Evolutionary conservation across 2,113 vertebrate species (phyloP), one percentile per base, ranked within the genome.

Genomic region (Bubalus kerabau): DNA sequence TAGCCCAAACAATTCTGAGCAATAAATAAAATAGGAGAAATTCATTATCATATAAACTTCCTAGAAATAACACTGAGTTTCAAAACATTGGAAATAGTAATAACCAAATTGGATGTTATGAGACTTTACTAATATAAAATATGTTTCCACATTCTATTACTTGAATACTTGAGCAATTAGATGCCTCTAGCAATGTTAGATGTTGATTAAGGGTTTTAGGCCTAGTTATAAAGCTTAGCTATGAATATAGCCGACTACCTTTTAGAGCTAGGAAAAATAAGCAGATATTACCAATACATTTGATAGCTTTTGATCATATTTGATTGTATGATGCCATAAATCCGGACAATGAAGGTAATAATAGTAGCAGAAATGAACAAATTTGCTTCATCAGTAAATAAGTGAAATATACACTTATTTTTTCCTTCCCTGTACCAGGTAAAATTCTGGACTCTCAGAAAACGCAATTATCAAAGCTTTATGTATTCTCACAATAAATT

Each of bases 21-120:
- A 96, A 97, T 93, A 94, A 97, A 81, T 62, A 81, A 96, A 91
- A 97, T 13, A 84, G 46, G 16, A 90, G 36, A 90, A 89, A 83
- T 62, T 92, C 15, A 90, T 96, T 97, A 81, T 62, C 16, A 89
- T 86, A 93, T 43, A 84, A 97, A 93, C 6, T 87, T 93, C 64
- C 95, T 94, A 30, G 52, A 94, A 97, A 64, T 78, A 67, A 56
- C 60, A 93, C 48, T 90, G n/a, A 30, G 26, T 78, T 96, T 94
- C 15, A 14, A 12, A 54, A 48, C 36, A 50, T 64, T 83, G 32
- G 26, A 10, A 48, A 24, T 50, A 92, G 32, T 82, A 56, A 96
- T 60, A 93, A 97, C 71, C 46, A 10, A 80, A 62, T 92, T 83
- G 28, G 32, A 85, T 90, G 1, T 60, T 85, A 90, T 78, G 74